phyloP scores from a whole-genome alignment of 35 echinoderm and acorn worm species.

The Apostichopus californicus region DNA sequence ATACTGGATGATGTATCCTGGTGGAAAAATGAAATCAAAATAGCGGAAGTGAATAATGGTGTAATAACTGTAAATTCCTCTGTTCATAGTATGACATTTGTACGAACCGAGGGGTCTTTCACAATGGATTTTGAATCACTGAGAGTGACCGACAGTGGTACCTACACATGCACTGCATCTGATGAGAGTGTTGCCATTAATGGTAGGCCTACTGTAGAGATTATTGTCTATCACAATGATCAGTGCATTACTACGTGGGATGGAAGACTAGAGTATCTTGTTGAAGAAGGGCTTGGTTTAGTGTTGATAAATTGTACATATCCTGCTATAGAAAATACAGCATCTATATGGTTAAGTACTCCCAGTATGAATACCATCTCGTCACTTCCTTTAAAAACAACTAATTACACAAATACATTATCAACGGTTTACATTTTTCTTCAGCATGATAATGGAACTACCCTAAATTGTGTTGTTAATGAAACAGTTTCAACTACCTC shows the following conservation, averaged over 20 bases:
- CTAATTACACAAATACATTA: no score
- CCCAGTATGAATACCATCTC: no score
- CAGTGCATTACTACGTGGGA: not conserved
- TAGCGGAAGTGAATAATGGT: not conserved
- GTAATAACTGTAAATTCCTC: not conserved
- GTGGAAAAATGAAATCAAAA: not conserved
- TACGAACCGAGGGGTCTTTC: not conserved
- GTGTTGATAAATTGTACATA: no score
- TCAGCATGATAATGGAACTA: no score
- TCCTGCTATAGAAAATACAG: no score
- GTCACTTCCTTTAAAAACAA: no score
- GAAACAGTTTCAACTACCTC: not conserved
- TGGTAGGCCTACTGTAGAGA: not conserved
- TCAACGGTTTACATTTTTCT: no score
- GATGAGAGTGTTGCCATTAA: not conserved
- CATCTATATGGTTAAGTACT: no score
- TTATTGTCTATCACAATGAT: not conserved
- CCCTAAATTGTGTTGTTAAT: not conserved
- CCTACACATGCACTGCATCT: no score
- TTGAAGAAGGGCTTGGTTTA: no score
- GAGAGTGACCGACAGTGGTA: no score
- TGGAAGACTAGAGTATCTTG: not conserved
- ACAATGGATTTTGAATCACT: not conserved
- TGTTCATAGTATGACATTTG: not conserved
- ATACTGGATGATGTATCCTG: not conserved